These are phyloP conservation scores for Lepidocolaptes lacrymiger DNA, from an alignment of 2,797 vertebrate species.

Conservation along the genomic window DNA sequence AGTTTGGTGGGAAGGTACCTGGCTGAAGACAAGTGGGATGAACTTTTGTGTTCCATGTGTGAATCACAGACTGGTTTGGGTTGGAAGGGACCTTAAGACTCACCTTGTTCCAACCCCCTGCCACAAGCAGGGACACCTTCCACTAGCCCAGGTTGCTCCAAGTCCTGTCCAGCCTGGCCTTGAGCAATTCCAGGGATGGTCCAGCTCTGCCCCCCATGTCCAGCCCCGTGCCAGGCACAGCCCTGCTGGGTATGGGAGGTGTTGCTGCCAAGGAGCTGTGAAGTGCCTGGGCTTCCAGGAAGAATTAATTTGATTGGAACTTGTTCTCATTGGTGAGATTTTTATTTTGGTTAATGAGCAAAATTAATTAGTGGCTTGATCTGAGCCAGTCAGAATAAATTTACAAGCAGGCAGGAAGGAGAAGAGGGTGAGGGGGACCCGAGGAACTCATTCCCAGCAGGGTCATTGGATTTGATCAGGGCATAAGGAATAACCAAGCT, in stretches of 20 bases:
- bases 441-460: background rate
- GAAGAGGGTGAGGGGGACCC: background rate
- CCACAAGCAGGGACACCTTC: background rate
- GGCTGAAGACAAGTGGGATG: fast-evolving
- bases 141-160: background rate
- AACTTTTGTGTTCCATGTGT: fast-evolving
- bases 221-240: background rate
- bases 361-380: constrained; percentile 3
- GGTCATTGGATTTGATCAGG: background rate
- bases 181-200: background rate
- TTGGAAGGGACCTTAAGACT: background rate
- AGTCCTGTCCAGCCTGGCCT: background rate
- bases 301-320: background rate
- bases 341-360: background rate
- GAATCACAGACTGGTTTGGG: background rate
- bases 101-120: background rate
- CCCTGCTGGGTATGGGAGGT: fast-evolving
- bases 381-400: background rate
- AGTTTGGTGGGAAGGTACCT: background rate
- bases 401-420: background rate
- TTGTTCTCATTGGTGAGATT: background rate
- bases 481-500: background rate
- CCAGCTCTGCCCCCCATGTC: background rate
- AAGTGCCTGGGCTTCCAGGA: background rate
- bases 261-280: background rate